Conservation (phyloP, 2,797 vertebrate genomes). For the Coranthus polyacanthus region DNA sequence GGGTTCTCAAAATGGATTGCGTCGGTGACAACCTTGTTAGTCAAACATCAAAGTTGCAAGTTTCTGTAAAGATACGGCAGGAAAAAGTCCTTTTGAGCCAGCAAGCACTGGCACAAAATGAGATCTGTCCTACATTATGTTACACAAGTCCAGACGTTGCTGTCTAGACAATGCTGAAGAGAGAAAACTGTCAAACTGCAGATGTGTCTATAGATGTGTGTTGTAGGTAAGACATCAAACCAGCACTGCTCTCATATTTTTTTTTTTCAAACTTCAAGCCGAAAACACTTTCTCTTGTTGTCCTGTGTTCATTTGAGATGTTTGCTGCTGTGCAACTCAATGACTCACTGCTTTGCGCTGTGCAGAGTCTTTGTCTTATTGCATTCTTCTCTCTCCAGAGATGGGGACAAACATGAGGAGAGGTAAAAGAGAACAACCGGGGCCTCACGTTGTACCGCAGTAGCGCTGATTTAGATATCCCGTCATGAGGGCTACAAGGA, state of each 20-base stretch:
- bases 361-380: constrained; percentile 37
- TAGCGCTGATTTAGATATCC: constrained; percentile 9
- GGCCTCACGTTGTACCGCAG: background rate
- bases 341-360: constrained; percentile 21
- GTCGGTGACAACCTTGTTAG: constrained; percentile 52
- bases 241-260: background rate
- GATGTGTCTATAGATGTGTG: constrained; percentile 16
- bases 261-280: constrained; percentile 28
- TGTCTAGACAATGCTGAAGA: constrained; percentile 27
- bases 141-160: constrained; percentile 13
- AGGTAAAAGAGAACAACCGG: constrained; percentile 8
- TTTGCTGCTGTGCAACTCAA: constrained; percentile 1
- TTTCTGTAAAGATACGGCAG: constrained; percentile 9
- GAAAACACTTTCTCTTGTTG: constrained; percentile 4
- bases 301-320: constrained; percentile 31
- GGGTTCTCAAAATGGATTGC: constrained; percentile 9
- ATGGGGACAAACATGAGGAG: constrained; percentile 8
- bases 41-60: constrained; percentile 45
- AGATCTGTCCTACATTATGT: constrained; percentile 1
- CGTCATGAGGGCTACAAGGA: background rate
- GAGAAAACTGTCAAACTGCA: constrained; percentile 32
- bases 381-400: constrained; percentile 20
- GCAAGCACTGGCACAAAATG: no score
- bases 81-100: background rate
- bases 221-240: constrained; percentile 31